Evolutionary conservation across 2,797 vertebrate genomes (phyloP).

Genomic region (Propithecus deckenii): DNA sequence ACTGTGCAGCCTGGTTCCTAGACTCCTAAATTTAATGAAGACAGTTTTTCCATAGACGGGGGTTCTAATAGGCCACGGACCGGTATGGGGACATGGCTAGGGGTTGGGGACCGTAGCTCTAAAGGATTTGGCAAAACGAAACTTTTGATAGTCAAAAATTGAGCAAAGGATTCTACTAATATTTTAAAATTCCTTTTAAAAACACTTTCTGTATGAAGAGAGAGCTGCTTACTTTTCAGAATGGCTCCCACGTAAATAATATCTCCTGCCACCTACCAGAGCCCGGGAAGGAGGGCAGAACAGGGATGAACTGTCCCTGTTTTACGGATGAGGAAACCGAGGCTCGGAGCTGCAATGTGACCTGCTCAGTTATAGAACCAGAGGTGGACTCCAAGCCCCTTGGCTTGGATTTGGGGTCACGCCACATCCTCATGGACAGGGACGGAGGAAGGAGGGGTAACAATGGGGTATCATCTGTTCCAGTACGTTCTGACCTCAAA

Average conservation of each 20-base stretch:
- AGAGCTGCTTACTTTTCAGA: not conserved
- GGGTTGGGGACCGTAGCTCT: too few species aligned
- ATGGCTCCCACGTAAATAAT: not conserved
- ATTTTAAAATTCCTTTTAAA: not conserved
- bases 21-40: too few species aligned
- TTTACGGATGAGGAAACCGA: not conserved
- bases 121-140: not conserved
- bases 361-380: not conserved
- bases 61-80: too few species aligned
- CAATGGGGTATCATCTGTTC: too few species aligned
- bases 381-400: not conserved
- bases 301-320: not conserved
- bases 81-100: too few species aligned
- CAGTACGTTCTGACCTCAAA: not conserved
- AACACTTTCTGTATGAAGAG: not conserved
- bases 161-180: not conserved
- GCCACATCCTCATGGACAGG: not conserved
- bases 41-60: too few species aligned
- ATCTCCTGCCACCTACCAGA: accelerated
- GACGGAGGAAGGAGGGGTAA: not conserved
- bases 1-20: too few species aligned
- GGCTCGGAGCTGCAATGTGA: not conserved
- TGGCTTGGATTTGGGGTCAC: not conserved
- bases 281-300: not conserved
- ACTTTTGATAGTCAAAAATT: not conserved